Evolutionary conservation across 1,140 invertebrate genomes (phyloP).

Genomic region (Cydia pomonella): DNA sequence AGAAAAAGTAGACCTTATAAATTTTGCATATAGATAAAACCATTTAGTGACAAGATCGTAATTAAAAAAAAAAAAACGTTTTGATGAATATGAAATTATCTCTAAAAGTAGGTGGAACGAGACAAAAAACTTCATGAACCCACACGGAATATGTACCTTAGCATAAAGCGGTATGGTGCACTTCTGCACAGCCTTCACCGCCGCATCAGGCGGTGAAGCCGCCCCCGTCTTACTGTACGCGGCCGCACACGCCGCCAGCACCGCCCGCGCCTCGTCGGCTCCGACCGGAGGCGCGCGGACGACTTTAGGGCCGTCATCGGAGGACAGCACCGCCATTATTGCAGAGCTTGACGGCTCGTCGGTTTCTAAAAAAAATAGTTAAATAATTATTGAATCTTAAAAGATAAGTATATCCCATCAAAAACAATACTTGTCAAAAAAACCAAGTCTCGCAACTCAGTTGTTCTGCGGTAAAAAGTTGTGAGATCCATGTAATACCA

Average conservation of each 20-base stretch:
- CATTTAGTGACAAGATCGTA: too few species aligned
- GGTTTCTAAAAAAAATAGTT: constrained; percentile 54
- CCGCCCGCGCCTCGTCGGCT: constrained; percentile 65
- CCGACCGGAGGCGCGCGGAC: constrained; percentile 67
- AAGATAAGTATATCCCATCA: too few species aligned
- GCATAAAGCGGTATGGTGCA: constrained; percentile 85
- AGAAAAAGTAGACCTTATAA: too few species aligned
- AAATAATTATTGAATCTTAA: neutral
- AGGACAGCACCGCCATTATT: constrained; percentile 74
- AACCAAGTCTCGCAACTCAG: too few species aligned
- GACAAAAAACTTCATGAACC: too few species aligned
- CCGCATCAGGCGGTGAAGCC: constrained; percentile 82
- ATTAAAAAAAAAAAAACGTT: too few species aligned
- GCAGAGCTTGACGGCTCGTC: constrained; percentile 71
- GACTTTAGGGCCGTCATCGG: constrained; percentile 68
- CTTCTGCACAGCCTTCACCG: constrained; percentile 82
- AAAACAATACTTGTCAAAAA: too few species aligned
- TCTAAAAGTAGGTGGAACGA: too few species aligned
- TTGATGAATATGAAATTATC: too few species aligned
- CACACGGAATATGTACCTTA: constrained; percentile 81
- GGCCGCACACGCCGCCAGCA: constrained; percentile 64
- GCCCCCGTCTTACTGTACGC: constrained; percentile 84
- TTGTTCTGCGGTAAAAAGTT: too few species aligned
- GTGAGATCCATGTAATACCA: too few species aligned
- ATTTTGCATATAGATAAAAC: too few species aligned